Evolutionary conservation across 1,140 invertebrate species (phyloP).

Genomic region (Nebria ingens): DNA sequence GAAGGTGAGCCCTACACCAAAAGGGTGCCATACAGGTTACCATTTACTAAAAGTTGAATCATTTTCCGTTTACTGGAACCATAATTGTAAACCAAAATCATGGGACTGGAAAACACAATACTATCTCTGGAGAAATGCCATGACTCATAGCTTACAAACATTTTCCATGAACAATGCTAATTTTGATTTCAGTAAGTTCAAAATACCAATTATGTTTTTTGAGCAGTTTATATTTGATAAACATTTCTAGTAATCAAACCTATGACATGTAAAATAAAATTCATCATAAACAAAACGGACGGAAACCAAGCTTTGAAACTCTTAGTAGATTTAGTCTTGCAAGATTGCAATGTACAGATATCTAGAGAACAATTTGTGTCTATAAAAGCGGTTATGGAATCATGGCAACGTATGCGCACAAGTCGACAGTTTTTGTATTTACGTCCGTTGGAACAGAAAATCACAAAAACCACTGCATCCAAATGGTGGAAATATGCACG

Average conservation of each 20-base stretch:
- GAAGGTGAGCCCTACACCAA: slow-evolving; percentile 59
- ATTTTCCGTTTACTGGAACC: slow-evolving; percentile 68
- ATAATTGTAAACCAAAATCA: slow-evolving; percentile 41
- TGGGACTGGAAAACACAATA: slow-evolving; percentile 48
- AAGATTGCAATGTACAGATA: slow-evolving; percentile 65
- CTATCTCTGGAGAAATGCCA: slow-evolving; percentile 53
- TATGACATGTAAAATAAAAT: slow-evolving; percentile 62
- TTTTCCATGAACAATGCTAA: slow-evolving; percentile 56
- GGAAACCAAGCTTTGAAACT: slow-evolving; percentile 60
- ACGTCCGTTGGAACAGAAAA: slow-evolving; percentile 32
- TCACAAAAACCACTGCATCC: neutral
- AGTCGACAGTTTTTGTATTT: slow-evolving; percentile 45
- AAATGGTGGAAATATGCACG: slow-evolving; percentile 73
- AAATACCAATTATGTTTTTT: neutral
- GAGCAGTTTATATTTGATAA: neutral
- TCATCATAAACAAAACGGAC: slow-evolving; percentile 64
- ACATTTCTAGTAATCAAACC: slow-evolving; percentile 28
- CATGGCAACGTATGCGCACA: slow-evolving; percentile 54
- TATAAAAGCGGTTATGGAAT: slow-evolving; percentile 51
- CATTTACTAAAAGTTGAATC: slow-evolving; percentile 70
- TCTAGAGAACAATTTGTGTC: slow-evolving; percentile 63
- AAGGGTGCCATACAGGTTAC: slow-evolving; percentile 54
- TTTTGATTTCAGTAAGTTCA: slow-evolving; percentile 27
- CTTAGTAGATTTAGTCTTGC: slow-evolving; percentile 62
- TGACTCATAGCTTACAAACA: slow-evolving; percentile 62